Evolutionary conservation across 2,888 invertebrate genomes (phyloP).

Genomic region (Drosophila pseudotakahashii): DNA sequence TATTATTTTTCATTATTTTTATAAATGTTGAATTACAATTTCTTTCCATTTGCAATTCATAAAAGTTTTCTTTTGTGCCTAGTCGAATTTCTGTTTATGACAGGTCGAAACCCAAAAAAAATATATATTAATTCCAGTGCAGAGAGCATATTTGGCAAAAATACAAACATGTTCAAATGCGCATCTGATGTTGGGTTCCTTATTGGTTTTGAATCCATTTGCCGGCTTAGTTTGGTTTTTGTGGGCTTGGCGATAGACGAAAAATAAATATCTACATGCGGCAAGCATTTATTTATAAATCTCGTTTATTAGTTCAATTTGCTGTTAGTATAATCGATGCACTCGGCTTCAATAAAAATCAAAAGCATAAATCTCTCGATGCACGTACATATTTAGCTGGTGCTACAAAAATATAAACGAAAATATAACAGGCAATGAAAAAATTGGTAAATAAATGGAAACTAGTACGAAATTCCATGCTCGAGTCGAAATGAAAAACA

Average conservation of each 20-base stretch:
- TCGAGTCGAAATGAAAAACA: constrained; percentile 27
- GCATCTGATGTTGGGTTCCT: constrained; percentile 21
- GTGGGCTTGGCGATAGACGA: constrained; percentile 16
- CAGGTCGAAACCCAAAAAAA: constrained; percentile 18
- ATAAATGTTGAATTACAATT: background rate
- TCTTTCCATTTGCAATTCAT: background rate
- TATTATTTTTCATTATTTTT: background rate
- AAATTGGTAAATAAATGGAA: constrained; percentile 27
- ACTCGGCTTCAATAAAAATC: constrained; percentile 60
- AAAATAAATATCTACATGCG: constrained; percentile 38
- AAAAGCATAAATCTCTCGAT: constrained; percentile 49
- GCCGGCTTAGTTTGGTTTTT: constrained; percentile 25
- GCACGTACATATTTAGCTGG: constrained; percentile 30
- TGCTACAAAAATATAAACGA: constrained; percentile 12
- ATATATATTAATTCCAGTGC: constrained; percentile 28
- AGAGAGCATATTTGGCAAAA: constrained; percentile 26
- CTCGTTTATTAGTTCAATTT: constrained; percentile 76
- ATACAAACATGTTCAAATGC: constrained; percentile 14
- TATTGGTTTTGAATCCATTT: constrained; percentile 23
- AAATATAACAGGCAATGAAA: constrained; percentile 5
- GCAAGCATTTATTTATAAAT: constrained; percentile 55
- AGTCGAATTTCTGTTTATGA: constrained; percentile 18
- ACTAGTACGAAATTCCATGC: constrained; percentile 17
- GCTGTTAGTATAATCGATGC: constrained; percentile 49
- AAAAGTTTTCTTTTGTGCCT: background rate